Percentiles rank a stretch among this genome's conserved stretches.
These are phyloP conservation scores for Drosophila serrata DNA, from an alignment of 1,140 invertebrate genomes.

Conservation along the genomic window DNA sequence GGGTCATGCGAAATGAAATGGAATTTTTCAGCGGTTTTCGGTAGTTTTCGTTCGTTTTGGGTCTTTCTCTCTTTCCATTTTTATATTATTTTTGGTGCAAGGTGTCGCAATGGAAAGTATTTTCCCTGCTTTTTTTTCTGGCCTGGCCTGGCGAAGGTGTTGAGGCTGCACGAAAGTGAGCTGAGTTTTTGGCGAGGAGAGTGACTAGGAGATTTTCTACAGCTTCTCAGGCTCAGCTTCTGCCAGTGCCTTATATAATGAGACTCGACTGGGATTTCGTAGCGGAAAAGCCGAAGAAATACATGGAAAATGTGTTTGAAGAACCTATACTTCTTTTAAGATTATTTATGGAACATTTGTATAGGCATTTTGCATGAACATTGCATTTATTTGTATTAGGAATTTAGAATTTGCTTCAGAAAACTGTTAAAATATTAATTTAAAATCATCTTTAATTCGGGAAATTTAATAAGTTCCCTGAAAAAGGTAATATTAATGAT, in stretches of 20 bases:
- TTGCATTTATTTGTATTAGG: no score
- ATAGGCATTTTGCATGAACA: neutral
- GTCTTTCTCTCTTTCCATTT: slow-evolving; percentile 25
- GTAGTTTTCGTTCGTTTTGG: slow-evolving; percentile 7
- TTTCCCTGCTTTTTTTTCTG: slow-evolving; percentile 33
- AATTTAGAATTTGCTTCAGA: no score
- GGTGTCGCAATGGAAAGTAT: slow-evolving; percentile 61
- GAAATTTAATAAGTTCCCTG: no score
- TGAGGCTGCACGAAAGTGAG: slow-evolving; percentile 45
- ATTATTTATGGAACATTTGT: neutral
- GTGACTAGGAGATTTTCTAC: slow-evolving; percentile 29
- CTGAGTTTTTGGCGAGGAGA: slow-evolving; percentile 9
- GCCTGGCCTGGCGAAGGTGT: slow-evolving; percentile 14
- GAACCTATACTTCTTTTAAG: neutral
- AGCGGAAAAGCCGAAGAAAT: neutral
- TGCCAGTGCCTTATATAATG: slow-evolving; percentile 33
- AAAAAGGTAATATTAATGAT: no score
- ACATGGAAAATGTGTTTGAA: neutral
- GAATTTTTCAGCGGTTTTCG: slow-evolving; percentile 55
- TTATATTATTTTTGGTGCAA: slow-evolving; percentile 30
- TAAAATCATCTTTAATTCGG: no score
- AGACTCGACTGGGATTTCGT: slow-evolving; percentile 10
- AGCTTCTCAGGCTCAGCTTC: neutral
- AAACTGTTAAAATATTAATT: no score
- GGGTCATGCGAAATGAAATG: slow-evolving; percentile 82